Evolutionary conservation across 1,140 invertebrate species (phyloP).

Genomic region (Panagrolaimus sp.): DNA sequence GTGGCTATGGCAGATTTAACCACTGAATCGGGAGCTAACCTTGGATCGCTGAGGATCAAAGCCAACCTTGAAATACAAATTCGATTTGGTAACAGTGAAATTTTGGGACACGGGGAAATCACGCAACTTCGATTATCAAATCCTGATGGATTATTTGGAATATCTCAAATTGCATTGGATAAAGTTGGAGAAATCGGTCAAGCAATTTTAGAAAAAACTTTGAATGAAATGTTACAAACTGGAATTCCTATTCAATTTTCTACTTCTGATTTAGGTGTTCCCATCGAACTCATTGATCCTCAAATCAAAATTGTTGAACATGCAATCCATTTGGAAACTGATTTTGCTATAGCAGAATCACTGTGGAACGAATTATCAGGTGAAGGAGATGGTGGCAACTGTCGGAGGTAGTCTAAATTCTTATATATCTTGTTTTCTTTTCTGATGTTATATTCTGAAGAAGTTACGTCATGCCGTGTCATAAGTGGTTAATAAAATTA

Average conservation of each 20-base stretch:
- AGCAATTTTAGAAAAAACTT: constrained; percentile 51
- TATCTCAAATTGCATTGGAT: constrained; percentile 56
- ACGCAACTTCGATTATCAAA: constrained; percentile 47
- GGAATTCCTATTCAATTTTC: constrained; percentile 46
- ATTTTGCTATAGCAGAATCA: constrained; percentile 48
- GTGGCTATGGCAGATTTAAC: constrained; percentile 52
- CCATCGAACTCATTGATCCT: constrained; percentile 49
- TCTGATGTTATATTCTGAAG: no score
- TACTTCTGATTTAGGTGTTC: constrained; percentile 38
- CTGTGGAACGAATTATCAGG: constrained; percentile 17
- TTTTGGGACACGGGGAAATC: constrained; percentile 43
- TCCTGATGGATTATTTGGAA: constrained; percentile 38
- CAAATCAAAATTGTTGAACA: constrained; percentile 52
- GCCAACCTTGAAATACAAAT: constrained; percentile 38
- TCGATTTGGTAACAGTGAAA: not conserved
- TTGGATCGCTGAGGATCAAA: constrained; percentile 39
- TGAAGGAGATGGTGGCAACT: constrained; percentile 22
- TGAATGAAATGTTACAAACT: constrained; percentile 44
- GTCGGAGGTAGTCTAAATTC: not conserved
- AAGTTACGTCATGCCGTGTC: no score
- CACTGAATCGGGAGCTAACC: constrained; percentile 51
- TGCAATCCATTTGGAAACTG: constrained; percentile 47
- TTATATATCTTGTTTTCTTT: no score
- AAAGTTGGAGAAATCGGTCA: constrained; percentile 56
- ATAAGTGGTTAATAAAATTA: no score